phyloP scores from a whole-genome alignment of 2,113 vertebrate genomes.

The Danionella cerebrum region DNA sequence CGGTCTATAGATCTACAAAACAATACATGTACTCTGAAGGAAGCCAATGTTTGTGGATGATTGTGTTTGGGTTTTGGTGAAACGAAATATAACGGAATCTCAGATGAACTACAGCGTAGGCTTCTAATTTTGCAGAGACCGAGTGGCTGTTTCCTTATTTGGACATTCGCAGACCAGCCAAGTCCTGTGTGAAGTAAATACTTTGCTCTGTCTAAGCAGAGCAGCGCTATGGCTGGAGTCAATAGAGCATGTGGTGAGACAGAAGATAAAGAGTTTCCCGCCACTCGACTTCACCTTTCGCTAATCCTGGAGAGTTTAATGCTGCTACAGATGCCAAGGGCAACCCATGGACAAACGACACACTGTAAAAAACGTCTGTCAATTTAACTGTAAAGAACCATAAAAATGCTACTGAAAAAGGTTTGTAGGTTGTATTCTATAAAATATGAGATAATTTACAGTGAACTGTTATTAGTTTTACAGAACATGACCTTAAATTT shows the following conservation, averaged over 20 bases:
- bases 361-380: no score
- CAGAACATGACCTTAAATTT: no score
- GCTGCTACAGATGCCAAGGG: slow-evolving; percentile 6
- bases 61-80: no score
- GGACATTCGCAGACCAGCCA: slow-evolving; percentile 25
- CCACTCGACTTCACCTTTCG: slow-evolving; percentile 1
- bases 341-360: not conserved
- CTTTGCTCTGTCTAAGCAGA: slow-evolving; percentile 27
- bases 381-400: no score
- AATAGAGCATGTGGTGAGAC: slow-evolving; percentile 41
- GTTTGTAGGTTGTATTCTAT: no score
- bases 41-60: not conserved
- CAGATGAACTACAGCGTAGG: not conserved
- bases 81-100: not conserved
- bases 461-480: no score
- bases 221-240: slow-evolving; percentile 38
- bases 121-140: not conserved
- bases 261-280: slow-evolving; percentile 41
- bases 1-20: not conserved
- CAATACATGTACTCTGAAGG: slow-evolving; percentile 4
- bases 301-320: slow-evolving; percentile 14
- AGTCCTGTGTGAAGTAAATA: slow-evolving; percentile 42
- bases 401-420: no score
- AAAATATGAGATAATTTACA: no score
- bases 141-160: slow-evolving; percentile 35